Evolutionary conservation across 1,140 invertebrate genomes (phyloP).

Genomic region (Zelostemma sp.): DNA sequence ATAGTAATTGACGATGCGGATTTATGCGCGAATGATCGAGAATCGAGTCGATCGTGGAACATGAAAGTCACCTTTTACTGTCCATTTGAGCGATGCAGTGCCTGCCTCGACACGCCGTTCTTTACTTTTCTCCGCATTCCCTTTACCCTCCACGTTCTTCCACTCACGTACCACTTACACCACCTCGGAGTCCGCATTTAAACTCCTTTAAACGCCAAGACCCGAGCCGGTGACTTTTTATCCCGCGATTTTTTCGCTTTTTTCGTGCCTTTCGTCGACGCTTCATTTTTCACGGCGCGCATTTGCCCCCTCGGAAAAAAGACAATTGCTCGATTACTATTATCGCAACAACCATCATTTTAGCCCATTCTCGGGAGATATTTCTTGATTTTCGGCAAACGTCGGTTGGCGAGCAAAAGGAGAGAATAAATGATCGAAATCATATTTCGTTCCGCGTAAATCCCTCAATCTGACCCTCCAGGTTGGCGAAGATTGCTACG

Average conservation of each 20-base stretch:
- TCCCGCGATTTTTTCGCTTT: conserved; percentile 19
- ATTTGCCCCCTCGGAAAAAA: too few relatives aligned
- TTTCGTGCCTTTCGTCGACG: conserved; percentile 7
- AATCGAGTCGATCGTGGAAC: conserved; percentile 26
- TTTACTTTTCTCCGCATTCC: conserved; percentile 23
- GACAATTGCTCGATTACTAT: too few relatives aligned
- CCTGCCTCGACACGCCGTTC: conserved; percentile 34
- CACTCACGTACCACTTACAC: conserved; percentile 18
- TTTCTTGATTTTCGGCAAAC: too few relatives aligned
- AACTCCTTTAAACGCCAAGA: too few relatives aligned
- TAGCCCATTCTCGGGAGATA: not conserved
- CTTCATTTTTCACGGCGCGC: not conserved
- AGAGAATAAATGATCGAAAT: not conserved
- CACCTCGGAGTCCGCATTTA: conserved; percentile 26
- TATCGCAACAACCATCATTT: not conserved
- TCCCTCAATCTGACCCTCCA: not conserved
- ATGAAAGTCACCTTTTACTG: conserved; percentile 29
- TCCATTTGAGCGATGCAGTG: conserved; percentile 29
- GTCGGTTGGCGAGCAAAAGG: too few relatives aligned
- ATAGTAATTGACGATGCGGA: conserved; percentile 32
- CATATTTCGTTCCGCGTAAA: conserved; percentile 5
- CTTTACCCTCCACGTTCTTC: conserved; percentile 20
- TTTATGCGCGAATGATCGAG: conserved; percentile 31
- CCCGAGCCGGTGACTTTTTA: conserved; percentile 30
- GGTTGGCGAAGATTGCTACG: not conserved